A percentile compares a stretch with the other conserved stretches of the same genome.
These are phyloP conservation scores for Fregata magnificens DNA, from an alignment of 2,113 vertebrate genomes.

Conservation along the genomic window DNA sequence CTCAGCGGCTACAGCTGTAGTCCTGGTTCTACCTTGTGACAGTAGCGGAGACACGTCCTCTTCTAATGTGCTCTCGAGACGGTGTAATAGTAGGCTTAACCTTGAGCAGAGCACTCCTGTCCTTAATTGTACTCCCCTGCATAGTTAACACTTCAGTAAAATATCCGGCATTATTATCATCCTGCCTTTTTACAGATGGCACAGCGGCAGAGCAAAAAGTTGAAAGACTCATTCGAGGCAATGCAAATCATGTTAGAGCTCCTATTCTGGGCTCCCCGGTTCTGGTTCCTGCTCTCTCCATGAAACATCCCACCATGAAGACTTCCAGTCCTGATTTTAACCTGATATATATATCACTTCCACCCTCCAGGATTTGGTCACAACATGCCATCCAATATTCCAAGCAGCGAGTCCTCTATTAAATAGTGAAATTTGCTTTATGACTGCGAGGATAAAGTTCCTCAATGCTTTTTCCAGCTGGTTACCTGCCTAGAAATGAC, in stretches of 20 bases:
- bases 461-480: neutral
- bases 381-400: neutral
- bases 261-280: accelerated
- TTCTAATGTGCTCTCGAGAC: neutral
- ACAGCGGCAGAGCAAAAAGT: neutral
- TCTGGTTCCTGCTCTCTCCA: neutral
- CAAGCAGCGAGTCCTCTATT: neutral
- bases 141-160: neutral
- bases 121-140: neutral
- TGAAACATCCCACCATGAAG: neutral
- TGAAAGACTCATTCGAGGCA: neutral
- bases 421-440: neutral
- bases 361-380: too few species aligned
- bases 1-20: neutral
- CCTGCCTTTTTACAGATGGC: neutral
- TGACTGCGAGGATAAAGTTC: accelerated
- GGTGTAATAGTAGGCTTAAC: neutral
- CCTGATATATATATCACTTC: accelerated
- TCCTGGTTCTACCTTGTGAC: neutral
- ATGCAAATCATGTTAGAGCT: neutral
- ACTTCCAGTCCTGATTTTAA: neutral
- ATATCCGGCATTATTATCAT: neutral
- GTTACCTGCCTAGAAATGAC: neutral
- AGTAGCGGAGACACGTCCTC: neutral
- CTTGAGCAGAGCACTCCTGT: neutral